phyloP scores from a whole-genome alignment of 2,888 invertebrate genomes.

The Ectemnius cavifrons region DNA sequence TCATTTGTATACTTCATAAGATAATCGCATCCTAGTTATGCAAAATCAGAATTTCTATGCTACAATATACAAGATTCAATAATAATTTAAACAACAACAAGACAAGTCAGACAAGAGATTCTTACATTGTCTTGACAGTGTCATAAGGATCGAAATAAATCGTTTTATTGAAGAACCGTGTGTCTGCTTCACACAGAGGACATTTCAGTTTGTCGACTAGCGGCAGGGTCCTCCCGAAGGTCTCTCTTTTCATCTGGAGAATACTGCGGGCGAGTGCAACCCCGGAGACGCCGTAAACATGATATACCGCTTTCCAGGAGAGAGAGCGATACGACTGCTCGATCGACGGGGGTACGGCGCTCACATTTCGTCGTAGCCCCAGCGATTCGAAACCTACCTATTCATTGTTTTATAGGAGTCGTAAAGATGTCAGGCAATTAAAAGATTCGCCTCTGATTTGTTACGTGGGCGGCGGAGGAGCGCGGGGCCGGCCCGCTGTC shows the following conservation, averaged over 20 bases:
- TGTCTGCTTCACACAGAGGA: neutral
- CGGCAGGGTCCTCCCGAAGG: slow-evolving; percentile 25
- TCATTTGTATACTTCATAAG: too few relatives aligned
- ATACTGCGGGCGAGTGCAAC: slow-evolving; percentile 32
- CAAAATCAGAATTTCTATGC: too few relatives aligned
- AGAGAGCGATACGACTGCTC: slow-evolving; percentile 33
- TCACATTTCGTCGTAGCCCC: slow-evolving; percentile 22
- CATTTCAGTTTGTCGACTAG: slow-evolving; percentile 18
- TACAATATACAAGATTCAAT: too few relatives aligned
- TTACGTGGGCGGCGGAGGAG: slow-evolving; percentile 62
- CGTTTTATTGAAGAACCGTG: too few relatives aligned
- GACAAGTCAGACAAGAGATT: too few relatives aligned
- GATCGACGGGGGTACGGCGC: slow-evolving; percentile 32
- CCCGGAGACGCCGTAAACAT: slow-evolving; percentile 63
- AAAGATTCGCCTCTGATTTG: slow-evolving; percentile 66
- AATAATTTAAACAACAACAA: too few relatives aligned
- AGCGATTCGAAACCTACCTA: slow-evolving; percentile 57
- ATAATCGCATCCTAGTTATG: too few relatives aligned
- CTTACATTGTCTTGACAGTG: too few relatives aligned
- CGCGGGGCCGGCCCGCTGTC: slow-evolving; percentile 9
- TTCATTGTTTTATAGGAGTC: slow-evolving; percentile 75
- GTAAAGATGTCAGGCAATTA: slow-evolving; percentile 73
- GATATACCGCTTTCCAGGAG: slow-evolving; percentile 57
- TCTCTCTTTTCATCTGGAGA: slow-evolving; percentile 35
- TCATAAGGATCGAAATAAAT: too few relatives aligned